phyloP scores from a whole-genome alignment of 1,140 invertebrate species.

The Drosophila ironensis region DNA sequence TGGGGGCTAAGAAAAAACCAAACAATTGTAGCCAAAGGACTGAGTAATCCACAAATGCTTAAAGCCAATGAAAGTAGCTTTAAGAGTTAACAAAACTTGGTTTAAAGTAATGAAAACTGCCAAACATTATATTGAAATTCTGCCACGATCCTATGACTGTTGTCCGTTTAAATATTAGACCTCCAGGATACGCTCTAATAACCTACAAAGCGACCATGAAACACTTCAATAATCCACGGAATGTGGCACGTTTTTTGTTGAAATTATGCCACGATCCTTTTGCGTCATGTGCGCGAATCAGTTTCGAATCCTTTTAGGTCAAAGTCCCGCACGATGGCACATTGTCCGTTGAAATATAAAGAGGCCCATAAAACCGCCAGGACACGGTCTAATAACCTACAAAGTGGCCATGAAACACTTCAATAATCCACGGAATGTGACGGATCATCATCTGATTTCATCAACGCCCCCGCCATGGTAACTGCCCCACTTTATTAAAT shows the following conservation, averaged over 20 bases:
- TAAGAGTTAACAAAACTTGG: background rate
- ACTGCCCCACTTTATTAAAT: slow-evolving; percentile 58
- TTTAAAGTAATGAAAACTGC: no score
- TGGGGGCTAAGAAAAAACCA: background rate
- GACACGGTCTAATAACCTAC: slow-evolving; percentile 7
- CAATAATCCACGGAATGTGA: slow-evolving; percentile 30
- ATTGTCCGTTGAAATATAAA: no score
- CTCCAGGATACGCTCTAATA: slow-evolving; percentile 7
- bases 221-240: slow-evolving; percentile 29
- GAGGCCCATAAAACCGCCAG: slow-evolving; percentile 4
- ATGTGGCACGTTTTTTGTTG: no score
- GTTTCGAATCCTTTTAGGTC: no score
- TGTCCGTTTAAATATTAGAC: no score
- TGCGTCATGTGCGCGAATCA: no score
- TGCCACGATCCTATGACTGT: no score
- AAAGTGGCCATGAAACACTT: slow-evolving; percentile 30
- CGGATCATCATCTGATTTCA: slow-evolving; percentile 41
- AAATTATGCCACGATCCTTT: no score
- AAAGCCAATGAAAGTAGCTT: background rate
- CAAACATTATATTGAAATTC: no score
- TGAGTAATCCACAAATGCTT: background rate
- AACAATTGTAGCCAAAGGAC: background rate
- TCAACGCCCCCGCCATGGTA: slow-evolving; percentile 5
- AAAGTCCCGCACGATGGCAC: no score
- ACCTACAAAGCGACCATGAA: slow-evolving; percentile 25